Evolutionary conservation across 2,888 invertebrate species (phyloP).

Genomic region (Torymus texanus): DNA sequence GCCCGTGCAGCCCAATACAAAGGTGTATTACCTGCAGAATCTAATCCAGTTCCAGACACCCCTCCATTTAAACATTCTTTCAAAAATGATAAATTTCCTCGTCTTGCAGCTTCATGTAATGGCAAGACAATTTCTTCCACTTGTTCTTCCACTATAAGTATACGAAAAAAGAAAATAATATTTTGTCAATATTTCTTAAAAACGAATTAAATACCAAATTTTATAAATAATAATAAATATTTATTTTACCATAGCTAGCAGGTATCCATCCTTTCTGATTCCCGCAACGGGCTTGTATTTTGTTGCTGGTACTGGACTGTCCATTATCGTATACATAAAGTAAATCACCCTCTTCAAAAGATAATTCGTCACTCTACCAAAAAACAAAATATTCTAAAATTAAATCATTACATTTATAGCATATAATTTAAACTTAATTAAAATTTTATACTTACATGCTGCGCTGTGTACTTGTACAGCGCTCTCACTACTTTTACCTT

Average conservation of each 20-base stretch:
- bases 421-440: background rate
- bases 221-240: background rate
- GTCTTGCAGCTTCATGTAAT: slow-evolving; percentile 81
- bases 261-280: slow-evolving; percentile 78
- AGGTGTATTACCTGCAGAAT: slow-evolving; percentile 81
- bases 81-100: slow-evolving; percentile 80
- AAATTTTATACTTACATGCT: slow-evolving; percentile 74
- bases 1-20: slow-evolving; percentile 82
- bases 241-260: slow-evolving; percentile 78
- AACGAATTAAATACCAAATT: background rate
- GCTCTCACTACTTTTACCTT: slow-evolving; percentile 79
- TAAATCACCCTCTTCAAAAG: slow-evolving; percentile 81
- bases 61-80: slow-evolving; percentile 79
- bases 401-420: background rate
- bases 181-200: background rate
- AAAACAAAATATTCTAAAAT: slow-evolving; percentile 40
- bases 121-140: slow-evolving; percentile 79
- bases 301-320: slow-evolving; percentile 74
- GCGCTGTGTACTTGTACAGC: slow-evolving; percentile 78
- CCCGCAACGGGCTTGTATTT: slow-evolving; percentile 79
- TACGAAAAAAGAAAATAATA: slow-evolving; percentile 22
- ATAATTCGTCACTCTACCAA: slow-evolving; percentile 78
- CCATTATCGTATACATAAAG: slow-evolving; percentile 77
- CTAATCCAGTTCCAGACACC: slow-evolving; percentile 80
- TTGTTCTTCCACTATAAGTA: slow-evolving; percentile 76